Evolutionary conservation across 2,888 invertebrate genomes (phyloP).

Genomic region (Meteorus colon): DNA sequence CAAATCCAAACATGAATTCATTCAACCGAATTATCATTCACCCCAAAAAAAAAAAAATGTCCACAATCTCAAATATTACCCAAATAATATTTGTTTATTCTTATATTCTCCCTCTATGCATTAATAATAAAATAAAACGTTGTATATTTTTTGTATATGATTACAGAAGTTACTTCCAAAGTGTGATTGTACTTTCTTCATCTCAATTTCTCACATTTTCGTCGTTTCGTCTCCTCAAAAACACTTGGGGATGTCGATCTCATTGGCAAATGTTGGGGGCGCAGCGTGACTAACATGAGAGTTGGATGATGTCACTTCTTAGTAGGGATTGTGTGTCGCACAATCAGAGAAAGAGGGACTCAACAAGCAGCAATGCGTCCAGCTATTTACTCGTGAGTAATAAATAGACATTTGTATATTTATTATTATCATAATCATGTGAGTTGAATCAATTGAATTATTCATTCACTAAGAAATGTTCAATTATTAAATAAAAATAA

Average conservation of each 20-base stretch:
- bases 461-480: background rate
- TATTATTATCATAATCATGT: constrained; percentile 10
- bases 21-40: background rate
- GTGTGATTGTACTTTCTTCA: constrained; percentile 2
- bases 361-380: constrained; percentile 68
- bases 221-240: background rate
- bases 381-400: constrained; percentile 67
- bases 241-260: constrained; percentile 37
- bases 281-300: constrained; percentile 59
- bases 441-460: constrained; percentile 8
- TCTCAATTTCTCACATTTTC: background rate
- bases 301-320: constrained; percentile 66
- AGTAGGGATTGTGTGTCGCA: constrained; percentile 65
- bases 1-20: constrained; percentile 4
- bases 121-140: background rate
- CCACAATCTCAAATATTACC: background rate
- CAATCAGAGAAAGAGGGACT: constrained; percentile 64
- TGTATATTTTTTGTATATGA: background rate
- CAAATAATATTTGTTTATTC: background rate
- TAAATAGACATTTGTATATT: background rate
- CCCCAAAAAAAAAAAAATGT: background rate
- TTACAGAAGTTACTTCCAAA: constrained; percentile 15
- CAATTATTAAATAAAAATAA: constrained; percentile 20
- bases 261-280: constrained; percentile 43
- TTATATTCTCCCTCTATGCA: background rate